A percentile compares a stretch with the other conserved stretches of the same genome.
phyloP scores from a whole-genome alignment of 2,113 vertebrate genomes.

The Epinephelus cyanopodus region DNA sequence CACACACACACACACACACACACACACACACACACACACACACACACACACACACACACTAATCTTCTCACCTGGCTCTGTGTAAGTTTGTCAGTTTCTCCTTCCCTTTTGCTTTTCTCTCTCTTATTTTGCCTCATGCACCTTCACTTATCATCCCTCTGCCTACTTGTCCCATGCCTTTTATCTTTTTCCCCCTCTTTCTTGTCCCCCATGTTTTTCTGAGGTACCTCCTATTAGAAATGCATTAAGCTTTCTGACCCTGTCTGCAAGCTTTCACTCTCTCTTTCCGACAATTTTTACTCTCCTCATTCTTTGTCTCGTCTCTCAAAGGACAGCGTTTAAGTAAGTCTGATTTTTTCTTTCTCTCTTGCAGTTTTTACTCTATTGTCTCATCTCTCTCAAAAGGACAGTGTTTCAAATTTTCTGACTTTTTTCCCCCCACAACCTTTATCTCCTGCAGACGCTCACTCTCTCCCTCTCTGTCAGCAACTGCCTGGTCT shows the following conservation, averaged over 20 bases:
- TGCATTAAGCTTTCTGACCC: slow-evolving; percentile 65
- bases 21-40: neutral
- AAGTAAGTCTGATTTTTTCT: slow-evolving; percentile 16
- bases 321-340: slow-evolving; percentile 44
- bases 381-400: slow-evolving; percentile 32
- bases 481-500: slow-evolving; percentile 26
- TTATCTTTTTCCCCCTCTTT: neutral
- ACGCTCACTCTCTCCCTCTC: slow-evolving; percentile 18
- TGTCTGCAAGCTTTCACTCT: slow-evolving; percentile 25
- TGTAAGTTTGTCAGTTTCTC: slow-evolving; percentile 28
- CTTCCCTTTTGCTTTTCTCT: slow-evolving; percentile 1
- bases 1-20: slow-evolving; percentile 1
- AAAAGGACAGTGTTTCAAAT: slow-evolving; percentile 17
- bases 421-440: neutral
- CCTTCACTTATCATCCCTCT: slow-evolving; percentile 54
- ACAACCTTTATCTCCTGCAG: slow-evolving; percentile 35
- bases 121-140: neutral
- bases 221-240: slow-evolving; percentile 50
- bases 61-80: slow-evolving; percentile 13
- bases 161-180: slow-evolving; percentile 33
- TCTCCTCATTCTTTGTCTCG: slow-evolving; percentile 34
- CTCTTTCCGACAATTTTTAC: neutral
- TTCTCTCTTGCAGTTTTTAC: slow-evolving; percentile 6
- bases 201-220: slow-evolving; percentile 34
- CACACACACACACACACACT: slow-evolving; percentile 4